Evolutionary conservation across 2,113 vertebrate genomes (phyloP).

Genomic region (Zosterops lateralis): DNA sequence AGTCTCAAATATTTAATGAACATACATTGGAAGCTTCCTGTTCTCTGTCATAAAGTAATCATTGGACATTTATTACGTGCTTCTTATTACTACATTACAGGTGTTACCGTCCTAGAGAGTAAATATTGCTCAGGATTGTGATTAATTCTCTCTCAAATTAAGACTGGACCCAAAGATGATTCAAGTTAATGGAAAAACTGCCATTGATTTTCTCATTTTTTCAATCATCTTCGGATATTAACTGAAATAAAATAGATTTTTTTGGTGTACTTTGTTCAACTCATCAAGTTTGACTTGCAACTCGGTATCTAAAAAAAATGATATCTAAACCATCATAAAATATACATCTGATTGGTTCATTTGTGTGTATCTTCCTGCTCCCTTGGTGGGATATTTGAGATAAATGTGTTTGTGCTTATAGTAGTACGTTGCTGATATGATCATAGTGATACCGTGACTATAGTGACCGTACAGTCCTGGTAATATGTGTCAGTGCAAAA

Average conservation of each 20-base stretch:
- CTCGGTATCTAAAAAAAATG: background rate
- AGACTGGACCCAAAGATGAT: background rate
- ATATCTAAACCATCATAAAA: background rate
- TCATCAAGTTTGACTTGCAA: background rate
- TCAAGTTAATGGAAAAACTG: conserved; percentile 26
- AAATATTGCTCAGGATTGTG: conserved; percentile 22
- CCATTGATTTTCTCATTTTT: background rate
- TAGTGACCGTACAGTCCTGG: background rate
- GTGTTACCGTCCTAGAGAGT: background rate
- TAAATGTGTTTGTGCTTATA: background rate
- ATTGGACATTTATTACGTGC: background rate
- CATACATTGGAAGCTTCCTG: background rate
- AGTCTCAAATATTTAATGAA: background rate
- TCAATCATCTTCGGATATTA: background rate
- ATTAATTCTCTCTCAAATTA: background rate
- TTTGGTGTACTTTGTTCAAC: background rate
- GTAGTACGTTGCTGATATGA: background rate
- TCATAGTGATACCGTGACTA: background rate
- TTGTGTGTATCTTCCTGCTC: background rate
- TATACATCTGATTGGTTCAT: background rate
- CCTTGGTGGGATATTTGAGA: background rate
- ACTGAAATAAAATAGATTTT: background rate
- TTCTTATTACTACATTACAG: background rate
- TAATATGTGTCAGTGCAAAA: background rate
- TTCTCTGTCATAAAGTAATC: background rate